Percentiles rank a stretch among this genome's conserved stretches.
Evolutionary conservation across 2,888 invertebrate genomes (phyloP).

Genomic region (Xanthorhoe designata): DNA sequence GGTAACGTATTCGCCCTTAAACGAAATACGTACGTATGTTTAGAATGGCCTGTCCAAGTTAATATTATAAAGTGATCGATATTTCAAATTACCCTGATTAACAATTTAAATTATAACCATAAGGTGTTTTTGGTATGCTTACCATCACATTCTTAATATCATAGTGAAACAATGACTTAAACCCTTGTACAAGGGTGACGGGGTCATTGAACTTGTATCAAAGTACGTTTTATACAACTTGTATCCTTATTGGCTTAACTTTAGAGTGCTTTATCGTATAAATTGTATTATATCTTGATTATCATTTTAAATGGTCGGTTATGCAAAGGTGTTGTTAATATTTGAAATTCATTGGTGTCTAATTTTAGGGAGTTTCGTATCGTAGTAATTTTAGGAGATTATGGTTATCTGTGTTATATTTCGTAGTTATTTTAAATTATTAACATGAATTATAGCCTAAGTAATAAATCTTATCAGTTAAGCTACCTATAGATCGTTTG

Average conservation of each 20-base stretch:
- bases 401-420: background rate
- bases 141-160: conserved; percentile 47
- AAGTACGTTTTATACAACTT: conserved; percentile 31
- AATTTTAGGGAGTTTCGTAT: conserved; percentile 18
- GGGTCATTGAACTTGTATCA: conserved; percentile 57
- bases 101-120: background rate
- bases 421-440: too few species aligned
- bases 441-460: too few species aligned
- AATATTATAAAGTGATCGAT: too few species aligned
- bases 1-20: too few species aligned
- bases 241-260: conserved; percentile 16
- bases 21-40: too few species aligned
- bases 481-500: too few species aligned
- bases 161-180: conserved; percentile 62
- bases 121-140: conserved; percentile 1
- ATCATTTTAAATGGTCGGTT: conserved; percentile 54
- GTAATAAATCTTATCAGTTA: too few species aligned
- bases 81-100: too few species aligned
- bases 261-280: conserved; percentile 35
- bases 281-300: conserved; percentile 45
- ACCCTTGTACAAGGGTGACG: conserved; percentile 60
- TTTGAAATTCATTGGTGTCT: conserved; percentile 50
- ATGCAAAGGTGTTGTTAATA: conserved; percentile 56
- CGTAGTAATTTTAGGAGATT: conserved; percentile 1
- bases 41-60: too few species aligned